Evolutionary conservation across 37 sponge, comb jelly and placozoan species (phyloP).

Genomic region (Chondrosia reniformis): DNA sequence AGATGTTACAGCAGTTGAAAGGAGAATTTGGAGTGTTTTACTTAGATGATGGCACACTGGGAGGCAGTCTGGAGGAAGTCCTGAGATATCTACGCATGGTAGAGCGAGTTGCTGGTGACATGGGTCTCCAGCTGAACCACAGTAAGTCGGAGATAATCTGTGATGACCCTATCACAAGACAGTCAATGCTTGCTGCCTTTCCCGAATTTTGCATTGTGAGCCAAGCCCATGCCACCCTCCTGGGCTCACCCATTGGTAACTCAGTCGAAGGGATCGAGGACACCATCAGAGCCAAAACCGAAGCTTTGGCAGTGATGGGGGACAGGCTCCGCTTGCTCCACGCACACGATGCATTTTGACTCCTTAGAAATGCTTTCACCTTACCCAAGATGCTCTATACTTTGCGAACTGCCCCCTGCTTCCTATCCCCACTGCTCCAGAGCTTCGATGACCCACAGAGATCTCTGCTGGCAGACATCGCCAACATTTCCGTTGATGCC

Average conservation of each 20-base stretch:
- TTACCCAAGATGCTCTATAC: slow-evolving; percentile 42
- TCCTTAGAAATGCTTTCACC: slow-evolving; percentile 33
- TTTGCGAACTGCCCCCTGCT: slow-evolving; percentile 40
- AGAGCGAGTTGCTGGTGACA: too few relatives aligned
- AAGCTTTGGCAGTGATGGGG: background rate
- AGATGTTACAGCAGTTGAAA: too few relatives aligned
- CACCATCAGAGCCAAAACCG: background rate
- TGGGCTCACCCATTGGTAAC: slow-evolving; percentile 4
- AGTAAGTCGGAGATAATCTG: too few relatives aligned
- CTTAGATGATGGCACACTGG: too few relatives aligned
- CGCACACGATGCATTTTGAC: slow-evolving; percentile 34
- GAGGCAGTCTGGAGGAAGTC: too few relatives aligned
- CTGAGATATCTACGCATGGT: too few relatives aligned
- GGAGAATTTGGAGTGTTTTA: too few relatives aligned
- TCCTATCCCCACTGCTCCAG: background rate
- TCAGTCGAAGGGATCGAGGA: background rate
- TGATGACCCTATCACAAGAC: too few relatives aligned
- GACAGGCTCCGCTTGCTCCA: slow-evolving; percentile 26
- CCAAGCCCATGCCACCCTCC: background rate
- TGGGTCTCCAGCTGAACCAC: too few relatives aligned
- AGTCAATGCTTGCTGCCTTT: too few relatives aligned
- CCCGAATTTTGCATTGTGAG: too few relatives aligned
- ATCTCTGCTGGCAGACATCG: slow-evolving; percentile 16
- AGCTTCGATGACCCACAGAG: slow-evolving; percentile 10
- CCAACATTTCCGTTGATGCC: slow-evolving; percentile 24